Evolutionary conservation across 30 jellyfish, hydroid and myxozoan genomes (phyloP), one percentile per base, ranked within the genome.

Genomic region (Aurelia aurita): DNA sequence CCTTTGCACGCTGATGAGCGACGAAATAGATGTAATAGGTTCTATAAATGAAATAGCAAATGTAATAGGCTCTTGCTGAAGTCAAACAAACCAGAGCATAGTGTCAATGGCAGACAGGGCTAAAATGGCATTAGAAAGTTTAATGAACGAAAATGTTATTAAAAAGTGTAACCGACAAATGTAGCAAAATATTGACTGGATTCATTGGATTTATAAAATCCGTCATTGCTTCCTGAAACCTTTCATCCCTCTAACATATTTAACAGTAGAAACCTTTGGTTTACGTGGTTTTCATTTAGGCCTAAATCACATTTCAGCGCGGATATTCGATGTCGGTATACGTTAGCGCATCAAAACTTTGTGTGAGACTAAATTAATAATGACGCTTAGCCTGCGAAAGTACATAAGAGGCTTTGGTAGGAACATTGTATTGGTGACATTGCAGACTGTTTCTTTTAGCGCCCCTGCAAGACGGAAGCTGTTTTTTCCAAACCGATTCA

Each of bases 371-470:
- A 54, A 21, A 51, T 71, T 71, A 71, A 57, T 39, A 71, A 35
- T 34, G 39, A 67, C 53, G 79, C 79, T 43, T 51, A 29, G 78
- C 67, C 72, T 58, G 82, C 69, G 68, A 44, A 29, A 55, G 81
- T 5, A 68, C 57, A 45, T 71, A 83, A 83, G 86, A 44, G 28
- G 93, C 84, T 83, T 83, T 46, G 72, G 49, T 61, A 69, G 9
- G 74, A 69, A 59, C 69, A 66, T 49, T 46, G 91, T 58, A 49
- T 43, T 35, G 43, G 72, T 13, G 75, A 61, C 79, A 45, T 28
- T n/a, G 70, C 39, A 67, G 78, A 31, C 79, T 68, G 84, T 82
- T 26, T 55, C 85, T 46, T 49, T 80, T 80, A 46, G 90, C 82
- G 54, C 51, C 59, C 39, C 77, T 75, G 55, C 58, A 58, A 58